Conservation (phyloP, 2,797 vertebrate genomes). For the Pteropus rufus region DNA sequence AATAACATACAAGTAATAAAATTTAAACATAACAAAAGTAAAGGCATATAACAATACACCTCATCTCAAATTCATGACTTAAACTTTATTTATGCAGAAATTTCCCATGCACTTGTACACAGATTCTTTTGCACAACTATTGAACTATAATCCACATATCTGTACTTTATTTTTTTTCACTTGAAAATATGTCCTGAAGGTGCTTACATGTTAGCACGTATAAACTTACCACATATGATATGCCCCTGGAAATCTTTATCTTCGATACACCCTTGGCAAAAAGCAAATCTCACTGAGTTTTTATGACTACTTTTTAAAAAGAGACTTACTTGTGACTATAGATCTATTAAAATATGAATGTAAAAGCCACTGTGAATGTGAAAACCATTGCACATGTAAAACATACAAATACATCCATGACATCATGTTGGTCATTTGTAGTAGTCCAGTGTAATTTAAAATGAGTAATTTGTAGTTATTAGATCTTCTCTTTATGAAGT, state of each 20-base stretch:
- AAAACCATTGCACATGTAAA: not conserved
- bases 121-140: not conserved
- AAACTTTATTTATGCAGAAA: not conserved
- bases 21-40: not conserved
- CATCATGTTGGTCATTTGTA: not conserved
- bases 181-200: not conserved
- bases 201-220: not conserved
- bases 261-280: not conserved
- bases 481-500: not conserved
- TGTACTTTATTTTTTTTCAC: not conserved
- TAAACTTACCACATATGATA: not conserved
- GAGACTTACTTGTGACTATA: not conserved
- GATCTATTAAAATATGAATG: not conserved
- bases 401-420: not conserved
- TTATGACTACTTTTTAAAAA: not conserved
- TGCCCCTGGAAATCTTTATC: not conserved
- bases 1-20: not conserved
- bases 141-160: not conserved
- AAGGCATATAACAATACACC: not conserved
- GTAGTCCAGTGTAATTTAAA: not conserved
- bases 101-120: not conserved
- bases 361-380: not conserved
- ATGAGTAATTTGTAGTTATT: not conserved
- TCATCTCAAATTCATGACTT: not conserved
- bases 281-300: not conserved